A percentile compares a stretch with the other conserved stretches of the same genome.
These are phyloP conservation scores for Drosophila ogumai DNA, from an alignment of 1,140 invertebrate genomes.

Conservation along the genomic window DNA sequence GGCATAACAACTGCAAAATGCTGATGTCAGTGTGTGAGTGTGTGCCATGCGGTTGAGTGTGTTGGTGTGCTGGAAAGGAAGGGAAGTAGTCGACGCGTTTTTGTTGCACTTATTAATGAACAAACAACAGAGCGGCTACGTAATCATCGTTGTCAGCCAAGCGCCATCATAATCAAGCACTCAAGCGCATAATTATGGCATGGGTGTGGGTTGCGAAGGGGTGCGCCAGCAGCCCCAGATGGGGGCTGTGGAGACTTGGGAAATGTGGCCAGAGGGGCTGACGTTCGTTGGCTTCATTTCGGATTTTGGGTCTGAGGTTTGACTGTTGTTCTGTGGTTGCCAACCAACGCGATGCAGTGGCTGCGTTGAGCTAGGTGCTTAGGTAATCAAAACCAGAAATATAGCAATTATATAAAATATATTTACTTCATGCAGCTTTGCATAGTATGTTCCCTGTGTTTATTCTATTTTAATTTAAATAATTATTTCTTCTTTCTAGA, in stretches of 20 bases:
- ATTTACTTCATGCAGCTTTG: background rate
- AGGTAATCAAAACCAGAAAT: background rate
- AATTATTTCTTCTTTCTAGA: background rate
- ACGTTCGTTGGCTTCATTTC: slow-evolving; percentile 32
- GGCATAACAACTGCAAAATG: slow-evolving; percentile 59
- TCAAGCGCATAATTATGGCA: slow-evolving; percentile 76
- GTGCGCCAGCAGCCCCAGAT: background rate
- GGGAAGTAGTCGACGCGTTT: slow-evolving; percentile 53
- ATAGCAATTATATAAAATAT: background rate
- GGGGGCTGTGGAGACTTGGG: slow-evolving; percentile 14
- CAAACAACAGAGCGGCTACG: slow-evolving; percentile 72
- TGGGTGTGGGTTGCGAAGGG: slow-evolving; percentile 13
- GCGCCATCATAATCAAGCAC: slow-evolving; percentile 72
- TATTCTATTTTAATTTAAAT: too few species aligned
- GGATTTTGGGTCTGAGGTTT: slow-evolving; percentile 47
- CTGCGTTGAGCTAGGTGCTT: slow-evolving; percentile 3
- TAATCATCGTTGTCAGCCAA: slow-evolving; percentile 76
- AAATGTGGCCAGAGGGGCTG: slow-evolving; percentile 20
- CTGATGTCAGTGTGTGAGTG: slow-evolving; percentile 34
- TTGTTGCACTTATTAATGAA: slow-evolving; percentile 83
- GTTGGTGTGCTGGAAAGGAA: slow-evolving; percentile 6
- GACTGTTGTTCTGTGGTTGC: slow-evolving; percentile 38
- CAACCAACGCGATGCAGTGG: slow-evolving; percentile 35
- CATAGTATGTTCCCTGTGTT: too few species aligned
- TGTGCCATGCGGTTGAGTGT: slow-evolving; percentile 23